Conservation (phyloP, 2,888 invertebrate species). For the Drosophila tripunctata region DNA sequence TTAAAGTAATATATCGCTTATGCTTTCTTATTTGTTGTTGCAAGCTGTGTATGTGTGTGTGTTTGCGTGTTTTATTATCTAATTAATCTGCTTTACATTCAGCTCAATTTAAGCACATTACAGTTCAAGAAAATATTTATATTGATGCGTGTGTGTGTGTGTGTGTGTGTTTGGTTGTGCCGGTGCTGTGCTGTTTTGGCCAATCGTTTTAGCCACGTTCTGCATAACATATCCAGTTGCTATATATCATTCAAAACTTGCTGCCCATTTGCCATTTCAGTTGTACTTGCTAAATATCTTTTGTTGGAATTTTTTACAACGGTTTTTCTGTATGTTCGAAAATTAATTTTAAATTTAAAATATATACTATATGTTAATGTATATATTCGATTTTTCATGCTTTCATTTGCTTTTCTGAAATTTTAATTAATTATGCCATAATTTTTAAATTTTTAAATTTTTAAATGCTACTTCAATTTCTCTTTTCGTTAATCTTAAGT, state of each 20-base stretch:
- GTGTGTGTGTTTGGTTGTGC: slow-evolving; percentile 23
- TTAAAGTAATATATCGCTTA: background rate
- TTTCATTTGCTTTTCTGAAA: slow-evolving; percentile 18
- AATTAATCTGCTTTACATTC: slow-evolving; percentile 9
- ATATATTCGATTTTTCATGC: slow-evolving; percentile 10
- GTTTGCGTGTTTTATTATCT: slow-evolving; percentile 8
- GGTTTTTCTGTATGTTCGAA: slow-evolving; percentile 13
- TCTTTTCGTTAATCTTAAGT: slow-evolving; percentile 68
- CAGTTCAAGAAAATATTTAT: slow-evolving; percentile 13
- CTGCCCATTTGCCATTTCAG: slow-evolving; percentile 44
- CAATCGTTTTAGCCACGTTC: slow-evolving; percentile 20
- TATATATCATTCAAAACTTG: slow-evolving; percentile 35
- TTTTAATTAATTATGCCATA: slow-evolving; percentile 53
- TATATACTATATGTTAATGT: slow-evolving; percentile 14
- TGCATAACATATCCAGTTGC: slow-evolving; percentile 37
- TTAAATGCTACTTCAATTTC: slow-evolving; percentile 58
- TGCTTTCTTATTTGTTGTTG: background rate
- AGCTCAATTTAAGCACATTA: slow-evolving; percentile 17
- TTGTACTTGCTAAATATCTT: slow-evolving; percentile 13
- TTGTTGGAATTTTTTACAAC: slow-evolving; percentile 5
- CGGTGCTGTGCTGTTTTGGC: slow-evolving; percentile 26
- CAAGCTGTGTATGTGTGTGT: background rate
- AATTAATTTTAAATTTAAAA: slow-evolving; percentile 20
- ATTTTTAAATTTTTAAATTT: slow-evolving; percentile 46
- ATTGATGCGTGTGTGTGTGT: background rate